phyloP scores from a whole-genome alignment of 2,888 invertebrate genomes.

The Pocota personata region DNA sequence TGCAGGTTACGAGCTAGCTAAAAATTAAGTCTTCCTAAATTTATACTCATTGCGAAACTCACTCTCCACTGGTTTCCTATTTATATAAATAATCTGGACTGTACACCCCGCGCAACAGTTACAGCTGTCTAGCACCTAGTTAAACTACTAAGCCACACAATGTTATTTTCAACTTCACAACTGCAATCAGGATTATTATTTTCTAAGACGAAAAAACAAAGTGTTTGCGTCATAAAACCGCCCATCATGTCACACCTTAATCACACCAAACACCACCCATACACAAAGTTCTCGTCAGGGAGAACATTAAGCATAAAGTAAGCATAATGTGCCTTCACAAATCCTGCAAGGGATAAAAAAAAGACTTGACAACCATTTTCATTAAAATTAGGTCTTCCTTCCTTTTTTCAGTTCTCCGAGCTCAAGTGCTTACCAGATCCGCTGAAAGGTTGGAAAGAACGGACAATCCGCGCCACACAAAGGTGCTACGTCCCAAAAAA shows the following conservation, averaged over 20 bases:
- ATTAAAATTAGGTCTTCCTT: slow-evolving; percentile 47
- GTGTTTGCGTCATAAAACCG: slow-evolving; percentile 26
- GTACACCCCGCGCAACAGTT: not conserved
- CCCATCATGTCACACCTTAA: slow-evolving; percentile 34
- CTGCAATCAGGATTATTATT: slow-evolving; percentile 35
- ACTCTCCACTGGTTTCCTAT: too few species aligned
- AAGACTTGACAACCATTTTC: slow-evolving; percentile 69
- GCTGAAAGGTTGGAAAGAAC: slow-evolving; percentile 41
- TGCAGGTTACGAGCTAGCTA: too few species aligned
- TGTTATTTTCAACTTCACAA: not conserved
- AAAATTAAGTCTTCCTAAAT: too few species aligned
- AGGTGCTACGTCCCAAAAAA: slow-evolving; percentile 47
- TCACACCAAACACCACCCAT: slow-evolving; percentile 41
- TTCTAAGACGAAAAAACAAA: not conserved
- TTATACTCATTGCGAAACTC: too few species aligned
- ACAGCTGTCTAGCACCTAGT: not conserved
- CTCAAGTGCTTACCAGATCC: slow-evolving; percentile 51
- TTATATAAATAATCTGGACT: too few species aligned
- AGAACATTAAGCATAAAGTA: slow-evolving; percentile 54
- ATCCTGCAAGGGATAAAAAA: slow-evolving; percentile 62
- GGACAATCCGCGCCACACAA: slow-evolving; percentile 47
- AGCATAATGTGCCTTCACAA: slow-evolving; percentile 64
- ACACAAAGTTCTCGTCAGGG: slow-evolving; percentile 19
- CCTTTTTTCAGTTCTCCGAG: not conserved
- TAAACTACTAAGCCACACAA: slow-evolving; percentile 11